Evolutionary conservation across 2,888 invertebrate species (phyloP).

Genomic region (Corythucha ciliata): DNA sequence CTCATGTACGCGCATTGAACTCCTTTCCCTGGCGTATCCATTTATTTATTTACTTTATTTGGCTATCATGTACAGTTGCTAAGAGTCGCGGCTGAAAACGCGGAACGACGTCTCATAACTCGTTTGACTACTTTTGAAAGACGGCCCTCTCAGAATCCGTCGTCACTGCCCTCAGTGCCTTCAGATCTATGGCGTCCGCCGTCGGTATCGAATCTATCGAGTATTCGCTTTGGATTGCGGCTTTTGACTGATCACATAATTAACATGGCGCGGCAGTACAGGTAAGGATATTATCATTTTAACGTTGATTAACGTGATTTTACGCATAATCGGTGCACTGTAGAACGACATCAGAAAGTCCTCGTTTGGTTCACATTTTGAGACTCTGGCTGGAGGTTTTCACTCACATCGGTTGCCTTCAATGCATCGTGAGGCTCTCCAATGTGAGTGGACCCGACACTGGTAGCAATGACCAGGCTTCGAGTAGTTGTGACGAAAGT

Average conservation of each 20-base stretch:
- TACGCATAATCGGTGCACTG: too few relatives aligned
- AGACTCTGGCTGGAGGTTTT: constrained; percentile 56
- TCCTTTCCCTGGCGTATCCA: background rate
- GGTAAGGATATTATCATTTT: constrained; percentile 31
- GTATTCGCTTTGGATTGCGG: constrained; percentile 39
- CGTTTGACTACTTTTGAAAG: constrained; percentile 28
- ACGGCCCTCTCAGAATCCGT: constrained; percentile 35
- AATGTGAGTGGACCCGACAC: too few relatives aligned
- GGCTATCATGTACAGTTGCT: constrained; percentile 27
- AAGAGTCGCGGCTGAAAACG: constrained; percentile 28
- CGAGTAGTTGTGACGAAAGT: too few relatives aligned
- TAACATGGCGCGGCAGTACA: constrained; percentile 41
- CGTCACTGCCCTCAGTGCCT: constrained; percentile 40
- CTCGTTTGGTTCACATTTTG: constrained; percentile 50
- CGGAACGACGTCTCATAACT: constrained; percentile 28
- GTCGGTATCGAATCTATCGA: constrained; percentile 43
- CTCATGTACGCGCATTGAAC: constrained; percentile 23
- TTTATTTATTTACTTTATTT: background rate
- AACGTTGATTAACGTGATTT: too few relatives aligned
- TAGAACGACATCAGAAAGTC: too few relatives aligned
- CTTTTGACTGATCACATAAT: constrained; percentile 41
- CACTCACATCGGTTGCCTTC: constrained; percentile 48
- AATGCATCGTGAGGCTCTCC: constrained; percentile 46
- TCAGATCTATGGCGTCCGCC: constrained; percentile 42
- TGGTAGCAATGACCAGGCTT: too few relatives aligned